Conservation (phyloP, 92 coral and sea anemone species). For the Muricea muricata region DNA sequence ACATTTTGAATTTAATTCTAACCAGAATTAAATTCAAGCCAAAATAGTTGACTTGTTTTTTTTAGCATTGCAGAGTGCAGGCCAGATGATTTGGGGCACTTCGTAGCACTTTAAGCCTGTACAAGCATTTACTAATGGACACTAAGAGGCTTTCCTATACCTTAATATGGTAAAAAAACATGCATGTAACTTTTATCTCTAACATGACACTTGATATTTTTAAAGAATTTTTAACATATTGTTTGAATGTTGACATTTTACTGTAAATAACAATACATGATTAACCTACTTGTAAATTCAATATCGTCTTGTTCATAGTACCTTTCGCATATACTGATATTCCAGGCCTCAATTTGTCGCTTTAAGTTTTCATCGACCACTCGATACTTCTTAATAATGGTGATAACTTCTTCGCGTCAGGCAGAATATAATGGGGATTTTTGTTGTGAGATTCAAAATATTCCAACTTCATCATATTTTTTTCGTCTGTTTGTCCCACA, state of each 20-base stretch:
- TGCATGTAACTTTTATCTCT: background rate
- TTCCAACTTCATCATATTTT: background rate
- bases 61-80: too few species aligned
- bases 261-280: background rate
- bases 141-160: too few species aligned
- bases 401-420: constrained; percentile 7
- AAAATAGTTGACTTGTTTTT: background rate
- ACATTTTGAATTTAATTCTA: background rate
- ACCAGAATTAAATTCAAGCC: background rate
- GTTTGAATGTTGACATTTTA: background rate
- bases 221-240: background rate
- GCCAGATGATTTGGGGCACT: too few species aligned
- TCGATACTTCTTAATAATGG: background rate
- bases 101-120: too few species aligned
- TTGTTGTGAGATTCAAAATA: constrained; percentile 6
- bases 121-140: too few species aligned
- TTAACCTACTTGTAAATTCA: constrained; percentile 4
- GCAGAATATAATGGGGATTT: constrained; percentile 5
- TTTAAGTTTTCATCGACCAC: background rate
- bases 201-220: background rate
- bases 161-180: background rate
- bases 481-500: constrained; percentile 4
- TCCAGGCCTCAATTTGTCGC: constrained; percentile 3
- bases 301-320: background rate
- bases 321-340: constrained; percentile 17